Evolutionary conservation across 2,888 invertebrate genomes (phyloP), one percentile per base, ranked within the genome.

Genomic region (Drosophila subquinaria): DNA sequence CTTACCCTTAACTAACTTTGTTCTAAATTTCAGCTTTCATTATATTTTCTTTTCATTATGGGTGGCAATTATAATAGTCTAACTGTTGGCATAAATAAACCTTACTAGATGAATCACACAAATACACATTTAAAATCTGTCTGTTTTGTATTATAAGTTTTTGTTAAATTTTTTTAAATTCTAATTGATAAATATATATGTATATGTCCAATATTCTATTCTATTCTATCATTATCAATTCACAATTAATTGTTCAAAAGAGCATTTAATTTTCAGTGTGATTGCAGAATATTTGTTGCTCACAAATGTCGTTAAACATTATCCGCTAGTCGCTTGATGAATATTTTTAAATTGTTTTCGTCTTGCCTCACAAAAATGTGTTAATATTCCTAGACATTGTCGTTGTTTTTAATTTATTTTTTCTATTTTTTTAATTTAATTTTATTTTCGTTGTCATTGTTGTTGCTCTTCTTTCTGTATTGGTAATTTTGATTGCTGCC

Each of bases 401-500:
- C 52, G 67, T 57, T 75, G 47, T 68, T 55, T 40, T 51, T n/a
- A 15, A 17, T 63, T 27, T 27, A 27, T 27, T 27, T 27, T 27
- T n/a, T n/a, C n/a, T 0, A 20, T 27, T 27, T 27, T 27, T 27
- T 27, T 27, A 5, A 9, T 38, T 30, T 67, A 8, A 17, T 15
- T 11, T 42, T 17, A 11, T 38, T 55, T 60, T 52, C 70, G 45
- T 65, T 62, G 59, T 17, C 45, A 20, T 27, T 68, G 9, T 36
- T 42, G 23, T 35, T 48, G 50, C 48, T 63, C 20, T 47, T 61
- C 50, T 35, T 47, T 61, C 50, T 35, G 57, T 59, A 61, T 69
- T 64, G 76, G 50, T 47, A 85, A 82, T 77, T 88, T 82, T 86
- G 86, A 88, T 86, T 80, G 83, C 81, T 88, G 89, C 86, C 88